Evolutionary conservation across 2,888 invertebrate species (phyloP).

Genomic region (Apotomis capreana): DNA sequence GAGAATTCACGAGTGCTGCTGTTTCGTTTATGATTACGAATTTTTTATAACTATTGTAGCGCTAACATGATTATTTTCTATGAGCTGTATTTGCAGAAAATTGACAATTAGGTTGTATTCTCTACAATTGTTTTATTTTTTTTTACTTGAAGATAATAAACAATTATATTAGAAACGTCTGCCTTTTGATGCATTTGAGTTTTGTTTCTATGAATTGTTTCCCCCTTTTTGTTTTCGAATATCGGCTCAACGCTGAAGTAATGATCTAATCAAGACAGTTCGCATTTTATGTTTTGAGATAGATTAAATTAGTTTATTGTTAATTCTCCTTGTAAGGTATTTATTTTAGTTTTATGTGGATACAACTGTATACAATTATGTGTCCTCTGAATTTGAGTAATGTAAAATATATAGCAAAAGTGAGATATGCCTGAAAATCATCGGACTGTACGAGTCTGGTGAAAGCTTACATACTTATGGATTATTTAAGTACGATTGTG

Average conservation of each 20-base stretch:
- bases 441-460: slow-evolving; percentile 27
- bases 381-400: slow-evolving; percentile 42
- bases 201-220: slow-evolving; percentile 60
- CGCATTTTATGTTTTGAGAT: slow-evolving; percentile 73
- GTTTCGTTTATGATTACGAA: slow-evolving; percentile 44
- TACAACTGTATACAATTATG: slow-evolving; percentile 78
- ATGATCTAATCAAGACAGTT: slow-evolving; percentile 58
- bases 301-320: slow-evolving; percentile 74
- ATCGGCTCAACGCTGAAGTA: slow-evolving; percentile 46
- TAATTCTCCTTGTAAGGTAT: slow-evolving; percentile 80
- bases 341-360: slow-evolving; percentile 82
- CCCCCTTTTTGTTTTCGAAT: slow-evolving; percentile 51
- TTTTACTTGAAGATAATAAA: slow-evolving; percentile 63
- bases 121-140: slow-evolving; percentile 53
- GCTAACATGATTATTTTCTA: slow-evolving; percentile 45
- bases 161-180: slow-evolving; percentile 68
- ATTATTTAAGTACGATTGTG: slow-evolving; percentile 32
- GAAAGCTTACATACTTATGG: slow-evolving; percentile 38
- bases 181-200: slow-evolving; percentile 78
- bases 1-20: slow-evolving; percentile 54
- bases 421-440: slow-evolving; percentile 37
- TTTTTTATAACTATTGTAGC: slow-evolving; percentile 44
- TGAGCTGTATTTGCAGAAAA: slow-evolving; percentile 48
- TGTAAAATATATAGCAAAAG: slow-evolving; percentile 37
- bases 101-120: slow-evolving; percentile 49